Evolutionary conservation across 2,113 vertebrate species (phyloP).

Genomic region (Leucosticte australis): DNA sequence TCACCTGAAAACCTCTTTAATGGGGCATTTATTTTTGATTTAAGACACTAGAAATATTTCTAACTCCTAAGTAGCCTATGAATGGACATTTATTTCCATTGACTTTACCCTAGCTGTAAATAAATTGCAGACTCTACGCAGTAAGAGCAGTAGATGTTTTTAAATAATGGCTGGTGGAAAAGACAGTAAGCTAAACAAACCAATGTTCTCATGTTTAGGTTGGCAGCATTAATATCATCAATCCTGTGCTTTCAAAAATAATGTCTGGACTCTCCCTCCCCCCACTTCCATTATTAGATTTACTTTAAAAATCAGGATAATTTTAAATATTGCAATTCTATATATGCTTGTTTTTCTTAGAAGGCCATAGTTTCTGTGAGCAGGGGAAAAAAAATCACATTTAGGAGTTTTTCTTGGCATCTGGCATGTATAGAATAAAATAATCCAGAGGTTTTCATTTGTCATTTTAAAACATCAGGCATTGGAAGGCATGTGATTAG

Average conservation of each 20-base stretch:
- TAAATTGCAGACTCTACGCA: background rate
- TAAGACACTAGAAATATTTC: background rate
- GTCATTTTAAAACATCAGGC: background rate
- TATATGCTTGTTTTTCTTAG: constrained; percentile 10
- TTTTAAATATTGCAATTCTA: background rate
- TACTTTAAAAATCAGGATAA: background rate
- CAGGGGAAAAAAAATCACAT: background rate
- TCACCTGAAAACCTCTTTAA: background rate
- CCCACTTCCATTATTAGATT: background rate
- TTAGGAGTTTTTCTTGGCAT: background rate
- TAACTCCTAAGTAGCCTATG: background rate
- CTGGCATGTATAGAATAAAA: background rate
- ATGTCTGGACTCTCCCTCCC: background rate
- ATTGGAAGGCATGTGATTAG: background rate
- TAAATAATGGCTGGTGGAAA: background rate
- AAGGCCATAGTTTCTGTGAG: background rate
- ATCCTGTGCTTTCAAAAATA: background rate
- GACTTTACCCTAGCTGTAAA: background rate
- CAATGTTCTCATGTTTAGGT: background rate
- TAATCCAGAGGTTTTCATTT: background rate
- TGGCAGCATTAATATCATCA: background rate
- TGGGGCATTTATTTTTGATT: background rate
- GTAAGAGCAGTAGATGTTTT: background rate
- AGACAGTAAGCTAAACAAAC: background rate
- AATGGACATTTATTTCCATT: background rate